Evolutionary conservation across 1,140 invertebrate species (phyloP).

Genomic region (Harpegnathos saltator): DNA sequence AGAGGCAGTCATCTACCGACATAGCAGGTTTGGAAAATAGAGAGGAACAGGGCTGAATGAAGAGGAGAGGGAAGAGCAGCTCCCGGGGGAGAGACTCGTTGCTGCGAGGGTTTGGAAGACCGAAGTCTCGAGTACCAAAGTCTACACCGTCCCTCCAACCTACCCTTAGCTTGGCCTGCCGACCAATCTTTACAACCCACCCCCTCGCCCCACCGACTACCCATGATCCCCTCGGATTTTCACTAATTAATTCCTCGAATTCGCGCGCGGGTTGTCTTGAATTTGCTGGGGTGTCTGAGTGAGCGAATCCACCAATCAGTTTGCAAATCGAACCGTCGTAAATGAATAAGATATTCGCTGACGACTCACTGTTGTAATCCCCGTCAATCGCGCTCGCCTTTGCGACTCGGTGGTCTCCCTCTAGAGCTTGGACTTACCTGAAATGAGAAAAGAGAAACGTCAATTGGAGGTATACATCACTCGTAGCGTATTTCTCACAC

Average conservation of each 20-base stretch:
- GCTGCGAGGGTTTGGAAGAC: constrained; percentile 75
- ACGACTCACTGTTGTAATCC: constrained; percentile 53
- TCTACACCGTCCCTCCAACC: constrained; percentile 68
- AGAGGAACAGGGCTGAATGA: constrained; percentile 56
- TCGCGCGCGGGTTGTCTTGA: constrained; percentile 68
- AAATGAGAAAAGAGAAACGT: constrained; percentile 69
- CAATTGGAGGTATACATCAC: too few relatives aligned
- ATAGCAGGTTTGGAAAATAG: constrained; percentile 59
- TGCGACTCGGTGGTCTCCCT: background rate
- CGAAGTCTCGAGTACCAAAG: constrained; percentile 79
- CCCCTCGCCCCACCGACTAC: constrained; percentile 34
- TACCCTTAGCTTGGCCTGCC: constrained; percentile 62
- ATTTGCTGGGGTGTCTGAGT: constrained; percentile 64
- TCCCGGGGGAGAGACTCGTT: constrained; percentile 73
- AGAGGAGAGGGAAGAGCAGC: constrained; percentile 29
- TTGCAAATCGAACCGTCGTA: constrained; percentile 59
- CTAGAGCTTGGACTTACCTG: constrained; percentile 75
- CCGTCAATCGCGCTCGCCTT: background rate
- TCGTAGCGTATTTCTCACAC: too few relatives aligned
- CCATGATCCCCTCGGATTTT: constrained; percentile 74
- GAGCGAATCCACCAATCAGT: constrained; percentile 56
- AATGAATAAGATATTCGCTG: constrained; percentile 57
- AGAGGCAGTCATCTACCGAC: constrained; percentile 32
- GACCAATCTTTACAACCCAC: constrained; percentile 73
- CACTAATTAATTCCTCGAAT: constrained; percentile 82